Evolutionary conservation across 53 echinoderm and acorn worm genomes (phyloP).

Genomic region (Holothuria leucospilota): DNA sequence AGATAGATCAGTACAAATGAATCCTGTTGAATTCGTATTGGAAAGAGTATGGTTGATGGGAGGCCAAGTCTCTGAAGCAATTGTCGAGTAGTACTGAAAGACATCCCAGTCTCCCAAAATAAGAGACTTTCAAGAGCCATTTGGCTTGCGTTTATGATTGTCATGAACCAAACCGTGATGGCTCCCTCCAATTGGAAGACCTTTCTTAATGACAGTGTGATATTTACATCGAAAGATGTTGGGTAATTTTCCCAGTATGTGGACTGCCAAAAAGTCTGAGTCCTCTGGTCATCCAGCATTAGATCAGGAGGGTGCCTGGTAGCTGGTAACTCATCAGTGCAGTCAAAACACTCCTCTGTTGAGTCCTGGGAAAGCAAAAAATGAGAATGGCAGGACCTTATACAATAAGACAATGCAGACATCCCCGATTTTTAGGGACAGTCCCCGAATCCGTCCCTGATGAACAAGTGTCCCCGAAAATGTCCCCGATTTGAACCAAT

Average conservation of each 20-base stretch:
- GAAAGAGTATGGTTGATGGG: slow-evolving; percentile 5
- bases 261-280: slow-evolving; percentile 71
- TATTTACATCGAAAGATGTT: slow-evolving; percentile 45
- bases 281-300: slow-evolving; percentile 44
- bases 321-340: slow-evolving; percentile 17
- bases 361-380: slow-evolving; percentile 5
- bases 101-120: slow-evolving; percentile 66
- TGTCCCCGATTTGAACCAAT: too few relatives aligned
- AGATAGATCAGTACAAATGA: slow-evolving; percentile 54
- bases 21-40: slow-evolving; percentile 24
- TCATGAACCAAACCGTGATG: slow-evolving; percentile 59
- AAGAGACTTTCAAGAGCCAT: slow-evolving; percentile 68
- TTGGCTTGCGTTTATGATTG: slow-evolving; percentile 34
- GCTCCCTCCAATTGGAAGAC: slow-evolving; percentile 53
- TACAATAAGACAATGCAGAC: too few relatives aligned
- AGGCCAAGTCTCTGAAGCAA: slow-evolving; percentile 68
- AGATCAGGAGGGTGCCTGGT: slow-evolving; percentile 41
- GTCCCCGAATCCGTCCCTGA: too few relatives aligned
- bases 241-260: slow-evolving; percentile 55
- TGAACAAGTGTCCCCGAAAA: too few relatives aligned
- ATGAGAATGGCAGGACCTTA: too few relatives aligned
- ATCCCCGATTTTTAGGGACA: too few relatives aligned
- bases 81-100: slow-evolving; percentile 70
- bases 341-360: background rate
- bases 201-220: slow-evolving; percentile 68